Base-by-base conservation (phyloP, 2,888 invertebrate species). In the Metacarcinus magister region DNA sequence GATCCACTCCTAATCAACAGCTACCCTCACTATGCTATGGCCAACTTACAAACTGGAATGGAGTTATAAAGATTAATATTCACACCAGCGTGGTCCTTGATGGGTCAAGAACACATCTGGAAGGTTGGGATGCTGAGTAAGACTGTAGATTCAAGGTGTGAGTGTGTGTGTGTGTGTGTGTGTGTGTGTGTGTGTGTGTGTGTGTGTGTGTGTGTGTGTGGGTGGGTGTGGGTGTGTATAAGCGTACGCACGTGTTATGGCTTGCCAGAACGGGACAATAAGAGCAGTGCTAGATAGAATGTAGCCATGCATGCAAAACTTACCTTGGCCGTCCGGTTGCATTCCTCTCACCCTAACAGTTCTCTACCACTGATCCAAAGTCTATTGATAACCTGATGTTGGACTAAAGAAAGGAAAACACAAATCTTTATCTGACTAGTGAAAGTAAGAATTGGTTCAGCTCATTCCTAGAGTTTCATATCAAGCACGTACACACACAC, bases 31-130 rank as follows among this genome's bases (percentile, higher is more conserved):
- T 87, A 87, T 16, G 8, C 28, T 28, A 28, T 75, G 87, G 87
- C 32, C 32, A 32, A 87, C 87, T 87, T 87, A 87, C 87, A 87
- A 32, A 87, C 87, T 39, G 87, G 23, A 28, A 39, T 39, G 39
- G 87, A 87, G 39, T 28, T 39, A 19, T 2, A 2, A 39, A n/a
- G 87, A 87, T 87, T 87, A 87, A 32, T 32, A 87, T 19, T 87
- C 87, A 87, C 39, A 39, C 39, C 87, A 87, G 39, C 87, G 87
- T 0, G 32, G 87, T 87, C 87, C 87, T 3, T 87, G 87, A 8
- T 87, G 13, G 32, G 32, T 87, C 87, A 87, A 39, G 39, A 87
- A 87, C 87, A 87, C 32, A 87, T 87, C 87, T 87, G 87, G 87
- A 87, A 87, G 87, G 87, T 87, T 87, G 10, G 87, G 32, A 32